Conservation (phyloP, 2,113 vertebrate species). For the Myrmecobius fasciatus region DNA sequence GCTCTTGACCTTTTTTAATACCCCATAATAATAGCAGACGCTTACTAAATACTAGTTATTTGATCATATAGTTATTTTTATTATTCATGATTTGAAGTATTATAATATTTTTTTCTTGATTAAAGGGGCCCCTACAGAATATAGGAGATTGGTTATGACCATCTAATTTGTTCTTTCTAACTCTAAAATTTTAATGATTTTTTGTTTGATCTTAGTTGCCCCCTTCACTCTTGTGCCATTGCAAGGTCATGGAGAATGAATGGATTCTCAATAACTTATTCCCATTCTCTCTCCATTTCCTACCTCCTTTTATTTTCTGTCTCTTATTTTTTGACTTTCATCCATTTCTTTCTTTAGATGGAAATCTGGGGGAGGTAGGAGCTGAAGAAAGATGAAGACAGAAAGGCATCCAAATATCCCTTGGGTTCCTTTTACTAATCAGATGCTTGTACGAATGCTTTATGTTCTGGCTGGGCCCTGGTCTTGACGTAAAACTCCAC, state of each 20-base stretch:
- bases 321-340: background rate
- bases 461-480: background rate
- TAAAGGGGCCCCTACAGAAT: background rate
- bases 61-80: background rate
- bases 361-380: background rate
- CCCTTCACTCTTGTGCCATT: background rate
- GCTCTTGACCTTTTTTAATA: background rate
- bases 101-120: background rate
- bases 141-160: background rate
- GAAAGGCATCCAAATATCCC: background rate
- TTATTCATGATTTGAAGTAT: background rate
- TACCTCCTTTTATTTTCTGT: background rate
- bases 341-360: background rate
- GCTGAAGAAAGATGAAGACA: background rate
- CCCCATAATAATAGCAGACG: background rate
- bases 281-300: background rate
- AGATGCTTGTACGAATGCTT: background rate
- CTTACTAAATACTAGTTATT: background rate
- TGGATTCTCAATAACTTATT: background rate
- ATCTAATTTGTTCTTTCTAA: background rate
- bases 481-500: slow-evolving; percentile 61
- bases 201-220: background rate
- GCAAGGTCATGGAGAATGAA: background rate
- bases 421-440: background rate
- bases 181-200: background rate